These are phyloP conservation scores for Notocelia uddmanniana DNA, from an alignment of 2,888 invertebrate species.

Conservation along the genomic window DNA sequence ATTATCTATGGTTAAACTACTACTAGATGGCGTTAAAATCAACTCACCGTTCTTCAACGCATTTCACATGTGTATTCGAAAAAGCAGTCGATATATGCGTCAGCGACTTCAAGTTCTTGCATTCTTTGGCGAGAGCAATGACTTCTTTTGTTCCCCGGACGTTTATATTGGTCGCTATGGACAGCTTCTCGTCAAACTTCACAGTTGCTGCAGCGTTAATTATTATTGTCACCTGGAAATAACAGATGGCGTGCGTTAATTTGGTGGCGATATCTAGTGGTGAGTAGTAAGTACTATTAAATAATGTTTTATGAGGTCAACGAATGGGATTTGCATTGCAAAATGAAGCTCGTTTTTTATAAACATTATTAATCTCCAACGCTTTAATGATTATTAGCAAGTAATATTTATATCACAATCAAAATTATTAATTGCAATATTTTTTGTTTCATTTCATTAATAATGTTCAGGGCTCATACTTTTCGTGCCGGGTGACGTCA, in stretches of 20 bases:
- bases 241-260: conserved; percentile 7
- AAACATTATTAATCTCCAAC: no score
- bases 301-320: no score
- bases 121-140: conserved; percentile 89
- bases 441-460: no score
- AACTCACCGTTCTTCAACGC: conserved; percentile 88
- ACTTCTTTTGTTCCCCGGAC: conserved; percentile 91
- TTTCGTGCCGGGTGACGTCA: no score
- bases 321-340: no score
- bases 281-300: background rate
- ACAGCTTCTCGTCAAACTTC: conserved; percentile 93
- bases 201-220: conserved; percentile 80
- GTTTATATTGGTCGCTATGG: conserved; percentile 91
- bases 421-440: no score
- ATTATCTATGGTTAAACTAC: no score
- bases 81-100: conserved; percentile 79
- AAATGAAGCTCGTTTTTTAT: no score
- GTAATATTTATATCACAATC: no score
- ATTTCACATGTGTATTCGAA: conserved; percentile 91
- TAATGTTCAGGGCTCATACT: no score
- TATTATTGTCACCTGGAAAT: conserved; percentile 72
- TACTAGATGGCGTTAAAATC: conserved; percentile 20
- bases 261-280: conserved; percentile 10
- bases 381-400: no score
- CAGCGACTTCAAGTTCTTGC: conserved; percentile 88